Evolutionary conservation across 2,797 vertebrate species (phyloP), one percentile per base, ranked within the genome.

Genomic region (Gobionotothen gibberifrons): DNA sequence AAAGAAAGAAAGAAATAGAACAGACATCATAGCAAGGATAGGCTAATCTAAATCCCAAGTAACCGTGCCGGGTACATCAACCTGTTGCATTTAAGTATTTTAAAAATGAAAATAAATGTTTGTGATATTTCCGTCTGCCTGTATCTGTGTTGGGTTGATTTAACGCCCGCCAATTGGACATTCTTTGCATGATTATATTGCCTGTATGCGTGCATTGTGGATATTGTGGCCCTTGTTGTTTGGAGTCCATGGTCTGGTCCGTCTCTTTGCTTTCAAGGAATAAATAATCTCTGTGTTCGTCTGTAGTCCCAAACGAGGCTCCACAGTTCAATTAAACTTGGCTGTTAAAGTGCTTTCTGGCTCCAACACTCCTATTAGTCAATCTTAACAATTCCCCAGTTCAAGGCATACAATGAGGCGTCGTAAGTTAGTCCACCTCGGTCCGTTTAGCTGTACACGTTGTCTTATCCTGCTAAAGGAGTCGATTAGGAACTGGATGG

Each of bases 371-470:
- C 66, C 59, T 29, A 14, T 46, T 9, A 56, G 32, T 82, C 74
- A 74, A 80, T 67, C 59, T 69, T 67, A 36, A 73, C 52, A 52
- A 57, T 21, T 49, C 49, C 51, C 43, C 26, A 55, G 17, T 46
- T 59, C n/a, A 78, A 79, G 82, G 60, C 64, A 49, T 61, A 72
- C 62, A 16, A 40, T 48, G 36, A 43, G 57, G 51, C 62, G 46
- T 43, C 39, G 43, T 29, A 12, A 19, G n/a, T n/a, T 42, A 56
- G 42, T 81, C 67, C 74, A 40, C 39, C 64, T 76, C 8, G 5
- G 19, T 64, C 82, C 55, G 42, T 85, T 72, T 9, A 60, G 80
- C 85, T 90, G 87, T 87, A 87, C 87, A 88, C 75, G 2, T 76
- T 22, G 67, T 78, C 69, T 83, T 39, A 57, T 77, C 61, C 61